These are phyloP conservation scores for Drosophila phalerata DNA, from an alignment of 2,888 invertebrate species.

Conservation along the genomic window DNA sequence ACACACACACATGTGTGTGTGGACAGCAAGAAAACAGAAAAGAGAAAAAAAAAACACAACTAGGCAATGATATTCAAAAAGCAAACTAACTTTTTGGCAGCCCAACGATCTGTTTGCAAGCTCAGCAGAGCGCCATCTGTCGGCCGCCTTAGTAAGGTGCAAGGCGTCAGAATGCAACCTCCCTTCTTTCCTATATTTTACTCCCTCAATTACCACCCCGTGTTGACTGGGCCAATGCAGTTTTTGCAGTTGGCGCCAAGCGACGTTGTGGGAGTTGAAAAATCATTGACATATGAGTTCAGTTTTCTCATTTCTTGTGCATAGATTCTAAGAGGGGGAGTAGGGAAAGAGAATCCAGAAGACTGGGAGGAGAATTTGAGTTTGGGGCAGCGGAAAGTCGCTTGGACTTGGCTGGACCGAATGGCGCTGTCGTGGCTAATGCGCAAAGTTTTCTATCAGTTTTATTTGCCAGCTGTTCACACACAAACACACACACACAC, in stretches of 20 bases:
- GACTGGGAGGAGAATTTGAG: not conserved
- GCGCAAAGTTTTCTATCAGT: conserved; percentile 73
- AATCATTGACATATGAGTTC: conserved; percentile 78
- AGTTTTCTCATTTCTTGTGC: conserved; percentile 70
- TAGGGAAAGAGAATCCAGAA: not conserved
- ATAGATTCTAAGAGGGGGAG: conserved; percentile 54
- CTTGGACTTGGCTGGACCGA: conserved; percentile 73
- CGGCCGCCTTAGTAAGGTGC: conserved; percentile 50
- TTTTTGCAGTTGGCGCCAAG: conserved; percentile 55
- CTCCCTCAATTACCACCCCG: not conserved
- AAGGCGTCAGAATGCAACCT: conserved; percentile 41
- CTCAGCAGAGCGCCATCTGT: conserved; percentile 49
- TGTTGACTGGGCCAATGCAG: conserved; percentile 51
- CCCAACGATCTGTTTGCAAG: conserved; percentile 19
- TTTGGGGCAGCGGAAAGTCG: conserved; percentile 1
- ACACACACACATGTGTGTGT: conserved; percentile 24
- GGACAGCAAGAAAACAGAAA: not conserved
- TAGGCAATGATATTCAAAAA: conserved; percentile 40
- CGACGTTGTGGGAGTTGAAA: conserved; percentile 59
- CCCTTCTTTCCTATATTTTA: not conserved
- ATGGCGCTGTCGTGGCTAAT: conserved; percentile 74
- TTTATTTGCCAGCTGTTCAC: conserved; percentile 65
- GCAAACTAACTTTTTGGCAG: conserved; percentile 37
- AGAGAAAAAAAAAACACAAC: not conserved
- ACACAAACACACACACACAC: conserved; percentile 21